phyloP scores from a whole-genome alignment of 2,113 vertebrate genomes.

The Rhineura floridana region DNA sequence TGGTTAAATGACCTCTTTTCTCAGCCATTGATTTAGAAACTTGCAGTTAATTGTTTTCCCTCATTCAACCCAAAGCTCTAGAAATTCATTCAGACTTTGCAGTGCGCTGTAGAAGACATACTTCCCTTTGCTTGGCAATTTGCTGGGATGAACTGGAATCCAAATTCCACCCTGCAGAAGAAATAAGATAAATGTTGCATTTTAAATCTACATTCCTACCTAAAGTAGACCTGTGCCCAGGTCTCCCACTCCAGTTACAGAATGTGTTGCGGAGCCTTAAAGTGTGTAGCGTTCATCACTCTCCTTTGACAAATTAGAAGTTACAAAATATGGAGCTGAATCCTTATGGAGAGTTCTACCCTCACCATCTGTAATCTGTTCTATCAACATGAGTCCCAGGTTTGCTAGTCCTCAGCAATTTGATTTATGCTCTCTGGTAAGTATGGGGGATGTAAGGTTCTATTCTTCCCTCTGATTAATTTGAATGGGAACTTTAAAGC shows the following conservation, averaged over 20 bases:
- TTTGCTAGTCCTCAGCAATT: background rate
- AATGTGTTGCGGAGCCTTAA: background rate
- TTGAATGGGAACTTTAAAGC: background rate
- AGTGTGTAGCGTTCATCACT: background rate
- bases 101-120: conserved; percentile 34
- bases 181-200: too few species aligned
- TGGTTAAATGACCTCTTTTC: conserved; percentile 63
- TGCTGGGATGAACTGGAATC: background rate
- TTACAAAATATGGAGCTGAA: background rate
- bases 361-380: background rate
- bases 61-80: conserved; percentile 48
- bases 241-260: background rate
- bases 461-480: background rate
- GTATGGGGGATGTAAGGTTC: background rate
- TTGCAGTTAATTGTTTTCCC: conserved; percentile 62
- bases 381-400: background rate
- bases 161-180: background rate
- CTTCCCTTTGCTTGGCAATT: conserved; percentile 22
- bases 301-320: background rate
- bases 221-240: background rate
- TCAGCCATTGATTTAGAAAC: conserved; percentile 66
- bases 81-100: conserved; percentile 25
- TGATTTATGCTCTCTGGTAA: background rate
- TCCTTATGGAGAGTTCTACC: background rate
- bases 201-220: background rate